These are phyloP conservation scores for Ganaspis sp. DNA, from an alignment of 1,140 invertebrate species.

Conservation along the genomic window DNA sequence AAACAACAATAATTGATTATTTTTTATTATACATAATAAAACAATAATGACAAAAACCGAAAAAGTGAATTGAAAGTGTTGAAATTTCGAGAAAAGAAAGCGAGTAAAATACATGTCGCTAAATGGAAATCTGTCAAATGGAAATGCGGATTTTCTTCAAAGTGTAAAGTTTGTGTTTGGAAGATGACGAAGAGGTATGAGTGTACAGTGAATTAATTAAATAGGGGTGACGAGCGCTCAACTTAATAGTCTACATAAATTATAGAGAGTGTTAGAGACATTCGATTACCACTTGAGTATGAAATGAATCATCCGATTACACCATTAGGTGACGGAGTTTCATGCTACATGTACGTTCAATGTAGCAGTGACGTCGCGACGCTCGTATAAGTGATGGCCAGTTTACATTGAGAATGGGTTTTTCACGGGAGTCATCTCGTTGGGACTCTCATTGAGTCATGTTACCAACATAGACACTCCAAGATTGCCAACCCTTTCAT, in stretches of 20 bases:
- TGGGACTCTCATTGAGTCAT: slow-evolving; percentile 17
- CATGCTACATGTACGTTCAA: not conserved
- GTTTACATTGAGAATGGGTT: not conserved
- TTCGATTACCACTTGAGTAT: slow-evolving; percentile 20
- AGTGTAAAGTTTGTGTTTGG: not conserved
- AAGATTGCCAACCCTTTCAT: too few relatives aligned
- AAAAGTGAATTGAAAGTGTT: too few relatives aligned
- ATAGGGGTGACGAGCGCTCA: not conserved
- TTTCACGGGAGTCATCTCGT: slow-evolving; percentile 8
- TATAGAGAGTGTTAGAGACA: not conserved
- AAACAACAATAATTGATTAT: too few relatives aligned
- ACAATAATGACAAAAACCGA: too few relatives aligned
- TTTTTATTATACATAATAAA: too few relatives aligned
- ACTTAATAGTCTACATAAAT: slow-evolving; percentile 21
- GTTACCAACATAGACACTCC: slow-evolving; percentile 8
- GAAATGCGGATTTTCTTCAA: too few relatives aligned
- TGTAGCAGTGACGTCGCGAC: not conserved
- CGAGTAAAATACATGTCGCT: too few relatives aligned
- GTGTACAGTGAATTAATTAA: not conserved
- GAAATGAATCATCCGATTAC: slow-evolving; percentile 13
- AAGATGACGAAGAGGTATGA: not conserved
- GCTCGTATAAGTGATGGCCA: not conserved
- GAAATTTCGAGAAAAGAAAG: too few relatives aligned
- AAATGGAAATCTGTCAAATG: too few relatives aligned
- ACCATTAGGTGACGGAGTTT: not conserved